Conservation (phyloP, 2,113 vertebrate genomes). For the Chroicocephalus ridibundus region DNA sequence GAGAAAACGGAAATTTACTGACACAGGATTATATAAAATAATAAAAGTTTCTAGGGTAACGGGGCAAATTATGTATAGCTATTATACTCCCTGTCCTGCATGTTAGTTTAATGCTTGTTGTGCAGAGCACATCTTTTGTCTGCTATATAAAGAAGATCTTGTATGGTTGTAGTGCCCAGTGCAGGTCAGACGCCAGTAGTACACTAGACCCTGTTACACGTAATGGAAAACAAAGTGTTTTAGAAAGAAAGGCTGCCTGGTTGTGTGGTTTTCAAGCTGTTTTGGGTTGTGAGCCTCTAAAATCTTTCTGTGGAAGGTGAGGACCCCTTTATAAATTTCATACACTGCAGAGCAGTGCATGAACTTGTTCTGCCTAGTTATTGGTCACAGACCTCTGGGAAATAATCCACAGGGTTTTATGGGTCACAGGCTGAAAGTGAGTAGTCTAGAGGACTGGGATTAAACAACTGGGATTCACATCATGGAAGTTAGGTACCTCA, state of each 20-base stretch:
- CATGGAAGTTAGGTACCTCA: neutral
- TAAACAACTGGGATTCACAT: neutral
- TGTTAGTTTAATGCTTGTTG: neutral
- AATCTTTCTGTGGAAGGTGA: neutral
- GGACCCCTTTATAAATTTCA: neutral
- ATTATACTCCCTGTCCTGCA: neutral
- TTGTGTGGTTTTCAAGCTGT: neutral
- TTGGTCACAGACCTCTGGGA: neutral
- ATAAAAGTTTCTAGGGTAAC: neutral
- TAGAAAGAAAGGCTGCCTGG: neutral
- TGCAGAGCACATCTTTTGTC: neutral
- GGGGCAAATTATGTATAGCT: neutral
- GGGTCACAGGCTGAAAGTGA: neutral
- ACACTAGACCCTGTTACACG: neutral
- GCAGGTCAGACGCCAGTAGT: neutral
- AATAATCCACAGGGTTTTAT: fast-evolving
- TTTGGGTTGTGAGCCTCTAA: neutral
- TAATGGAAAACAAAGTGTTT: neutral
- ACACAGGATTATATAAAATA: neutral
- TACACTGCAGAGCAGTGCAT: neutral
- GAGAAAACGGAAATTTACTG: neutral
- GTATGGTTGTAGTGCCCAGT: neutral
- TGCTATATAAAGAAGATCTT: neutral
- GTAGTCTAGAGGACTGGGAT: neutral
- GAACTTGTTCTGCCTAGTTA: neutral